Percentiles rank a stretch among this genome's conserved stretches.
Evolutionary conservation across 2,797 vertebrate species (phyloP).

Genomic region (Chelonia mydas): DNA sequence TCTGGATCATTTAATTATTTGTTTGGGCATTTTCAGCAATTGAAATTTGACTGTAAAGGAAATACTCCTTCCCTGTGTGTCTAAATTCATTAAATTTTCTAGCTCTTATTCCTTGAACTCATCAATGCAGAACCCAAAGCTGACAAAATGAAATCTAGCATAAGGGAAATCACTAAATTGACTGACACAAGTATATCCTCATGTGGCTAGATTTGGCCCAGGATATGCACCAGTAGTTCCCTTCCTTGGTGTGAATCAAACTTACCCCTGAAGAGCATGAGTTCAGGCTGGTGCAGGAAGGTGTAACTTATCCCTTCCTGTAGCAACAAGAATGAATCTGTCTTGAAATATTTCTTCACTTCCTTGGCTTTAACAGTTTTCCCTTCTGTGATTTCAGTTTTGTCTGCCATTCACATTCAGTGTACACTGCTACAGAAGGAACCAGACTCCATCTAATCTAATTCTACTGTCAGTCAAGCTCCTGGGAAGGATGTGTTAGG

Average conservation of each 20-base stretch:
- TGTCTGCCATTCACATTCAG: background rate
- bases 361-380: background rate
- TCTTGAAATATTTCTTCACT: background rate
- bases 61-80: background rate
- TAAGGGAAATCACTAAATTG: background rate
- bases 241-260: conserved; percentile 14
- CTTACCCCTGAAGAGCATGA: background rate
- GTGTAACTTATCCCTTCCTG: background rate
- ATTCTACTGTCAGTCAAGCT: too few species aligned
- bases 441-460: background rate
- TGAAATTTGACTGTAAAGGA: background rate
- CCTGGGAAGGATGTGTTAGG: too few species aligned
- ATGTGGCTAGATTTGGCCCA: too few species aligned
- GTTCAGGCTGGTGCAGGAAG: background rate
- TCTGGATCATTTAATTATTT: background rate
- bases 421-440: background rate
- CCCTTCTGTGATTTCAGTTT: background rate
- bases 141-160: background rate
- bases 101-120: background rate
- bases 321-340: background rate
- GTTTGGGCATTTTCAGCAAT: background rate
- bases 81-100: background rate
- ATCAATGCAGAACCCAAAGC: background rate
- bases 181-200: background rate
- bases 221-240: background rate